These are phyloP conservation scores for Charanyca ferruginea DNA, from an alignment of 2,888 invertebrate genomes.

Conservation along the genomic window DNA sequence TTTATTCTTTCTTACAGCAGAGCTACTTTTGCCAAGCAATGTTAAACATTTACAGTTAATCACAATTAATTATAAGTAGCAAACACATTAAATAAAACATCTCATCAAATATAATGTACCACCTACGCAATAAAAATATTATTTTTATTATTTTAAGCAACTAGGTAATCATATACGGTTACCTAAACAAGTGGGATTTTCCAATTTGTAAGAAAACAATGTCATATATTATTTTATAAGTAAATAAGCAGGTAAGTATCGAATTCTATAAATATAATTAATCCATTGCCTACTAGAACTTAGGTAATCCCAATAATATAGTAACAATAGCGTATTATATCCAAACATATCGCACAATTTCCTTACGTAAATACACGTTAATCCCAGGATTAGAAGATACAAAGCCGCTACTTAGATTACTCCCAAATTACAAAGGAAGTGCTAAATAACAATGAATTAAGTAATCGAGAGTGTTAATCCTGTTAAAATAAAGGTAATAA, in stretches of 20 bases:
- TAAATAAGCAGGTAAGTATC: neutral
- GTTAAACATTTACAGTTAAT: too few relatives aligned
- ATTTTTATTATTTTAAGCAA: too few relatives aligned
- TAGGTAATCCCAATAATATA: constrained; percentile 5
- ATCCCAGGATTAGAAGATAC: constrained; percentile 46
- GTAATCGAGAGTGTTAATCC: constrained; percentile 66
- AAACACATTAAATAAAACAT: too few relatives aligned
- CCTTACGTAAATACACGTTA: constrained; percentile 27
- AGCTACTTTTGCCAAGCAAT: neutral
- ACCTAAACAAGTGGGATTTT: neutral
- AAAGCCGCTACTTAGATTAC: constrained; percentile 39
- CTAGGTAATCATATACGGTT: too few relatives aligned
- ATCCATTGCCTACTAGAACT: neutral
- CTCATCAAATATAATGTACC: too few relatives aligned
- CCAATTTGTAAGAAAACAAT: neutral
- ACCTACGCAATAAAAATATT: too few relatives aligned
- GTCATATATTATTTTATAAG: neutral
- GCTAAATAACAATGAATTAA: constrained; percentile 55
- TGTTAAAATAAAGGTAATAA: constrained; percentile 66
- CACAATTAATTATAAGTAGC: neutral
- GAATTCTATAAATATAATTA: neutral
- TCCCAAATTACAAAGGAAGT: constrained; percentile 30
- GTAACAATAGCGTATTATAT: constrained; percentile 1
- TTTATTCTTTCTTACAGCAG: too few relatives aligned
- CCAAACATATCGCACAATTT: constrained; percentile 25